A percentile compares a stretch with the other conserved stretches of the same genome.
phyloP scores from a whole-genome alignment of 2,888 invertebrate genomes.

The Eledona agricola region DNA sequence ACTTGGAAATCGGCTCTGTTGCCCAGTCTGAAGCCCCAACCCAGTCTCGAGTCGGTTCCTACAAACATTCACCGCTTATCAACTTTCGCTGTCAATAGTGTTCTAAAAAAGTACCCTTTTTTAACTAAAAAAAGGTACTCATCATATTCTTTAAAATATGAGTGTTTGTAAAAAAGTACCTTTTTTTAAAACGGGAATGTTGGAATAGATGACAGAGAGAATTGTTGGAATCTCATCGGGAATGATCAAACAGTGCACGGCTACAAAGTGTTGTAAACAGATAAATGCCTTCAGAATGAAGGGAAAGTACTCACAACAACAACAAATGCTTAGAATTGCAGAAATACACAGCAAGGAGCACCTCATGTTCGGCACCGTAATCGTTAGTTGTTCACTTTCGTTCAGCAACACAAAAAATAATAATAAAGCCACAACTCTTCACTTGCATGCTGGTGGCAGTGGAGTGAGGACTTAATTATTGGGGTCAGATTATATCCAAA shows the following conservation, averaged over 20 bases:
- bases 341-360: constrained; percentile 3
- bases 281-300: not conserved
- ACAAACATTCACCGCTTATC: constrained; percentile 42
- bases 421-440: constrained; percentile 4
- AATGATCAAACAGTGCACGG: constrained; percentile 70
- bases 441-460: constrained; percentile 16
- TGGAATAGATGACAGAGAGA: constrained; percentile 81
- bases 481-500: constrained; percentile 23
- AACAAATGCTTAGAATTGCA: constrained; percentile 9
- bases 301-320: constrained; percentile 22
- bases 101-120: not conserved
- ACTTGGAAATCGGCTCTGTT: constrained; percentile 85
- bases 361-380: constrained; percentile 7
- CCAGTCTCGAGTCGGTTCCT: constrained; percentile 84
- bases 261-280: constrained; percentile 60
- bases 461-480: constrained; percentile 18
- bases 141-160: not conserved
- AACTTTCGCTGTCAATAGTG: not conserved
- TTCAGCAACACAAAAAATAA: constrained; percentile 2
- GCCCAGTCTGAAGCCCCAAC: constrained; percentile 82
- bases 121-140: constrained; percentile 1
- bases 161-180: constrained; percentile 66
- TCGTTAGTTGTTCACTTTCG: too few species aligned
- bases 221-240: constrained; percentile 84
- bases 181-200: constrained; percentile 86